These are phyloP conservation scores for Alentia gelatinosa DNA, from an alignment of 2,888 invertebrate genomes.

Conservation along the genomic window DNA sequence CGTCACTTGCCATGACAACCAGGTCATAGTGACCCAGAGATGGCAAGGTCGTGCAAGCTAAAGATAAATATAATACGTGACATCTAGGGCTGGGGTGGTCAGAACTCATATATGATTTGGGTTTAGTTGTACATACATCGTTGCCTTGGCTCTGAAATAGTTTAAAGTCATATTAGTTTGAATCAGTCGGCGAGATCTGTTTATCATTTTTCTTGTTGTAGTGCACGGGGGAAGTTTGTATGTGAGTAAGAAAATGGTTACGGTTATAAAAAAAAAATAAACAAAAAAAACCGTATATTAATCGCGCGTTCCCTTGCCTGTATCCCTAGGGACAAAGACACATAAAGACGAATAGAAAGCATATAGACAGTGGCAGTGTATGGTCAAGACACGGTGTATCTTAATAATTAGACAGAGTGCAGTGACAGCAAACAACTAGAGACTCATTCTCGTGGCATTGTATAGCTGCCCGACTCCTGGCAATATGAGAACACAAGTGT, in stretches of 20 bases:
- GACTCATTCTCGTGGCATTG: neutral
- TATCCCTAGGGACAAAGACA: neutral
- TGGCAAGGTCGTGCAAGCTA: constrained; percentile 40
- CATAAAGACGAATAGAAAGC: neutral
- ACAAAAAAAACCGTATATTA: no score
- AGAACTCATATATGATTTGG: neutral
- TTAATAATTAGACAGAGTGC: no score
- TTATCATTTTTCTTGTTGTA: neutral
- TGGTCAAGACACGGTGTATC: neutral
- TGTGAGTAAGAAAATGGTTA: neutral
- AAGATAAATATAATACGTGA: neutral
- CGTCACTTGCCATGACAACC: neutral
- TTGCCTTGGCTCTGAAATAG: constrained; percentile 30
- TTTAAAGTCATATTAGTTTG: constrained; percentile 28
- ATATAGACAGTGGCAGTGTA: neutral
- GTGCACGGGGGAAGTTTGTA: neutral
- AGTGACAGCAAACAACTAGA: no score
- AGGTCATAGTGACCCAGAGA: neutral
- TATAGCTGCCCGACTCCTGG: neutral
- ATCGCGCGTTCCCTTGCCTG: neutral
- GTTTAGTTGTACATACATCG: constrained; percentile 11
- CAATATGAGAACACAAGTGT: neutral
- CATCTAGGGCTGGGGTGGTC: neutral
- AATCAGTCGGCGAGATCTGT: neutral
- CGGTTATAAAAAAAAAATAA: neutral